A percentile compares a stretch with the other conserved stretches of the same genome.
Conservation (phyloP, 2,797 vertebrate species). For the Clarias pachynema region DNA sequence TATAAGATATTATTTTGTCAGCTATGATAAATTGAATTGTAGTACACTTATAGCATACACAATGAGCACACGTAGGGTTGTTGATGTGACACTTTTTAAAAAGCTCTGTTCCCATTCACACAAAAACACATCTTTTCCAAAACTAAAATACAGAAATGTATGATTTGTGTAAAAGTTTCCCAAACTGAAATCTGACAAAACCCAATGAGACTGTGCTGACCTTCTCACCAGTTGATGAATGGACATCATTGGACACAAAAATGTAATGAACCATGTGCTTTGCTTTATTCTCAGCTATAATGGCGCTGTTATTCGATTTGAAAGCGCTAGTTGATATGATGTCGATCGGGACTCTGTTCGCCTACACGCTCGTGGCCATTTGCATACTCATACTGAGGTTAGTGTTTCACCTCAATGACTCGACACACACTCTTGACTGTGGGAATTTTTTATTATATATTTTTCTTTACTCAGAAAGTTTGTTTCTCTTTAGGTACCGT, state of each 20-base stretch:
- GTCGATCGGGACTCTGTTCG: constrained; percentile 86
- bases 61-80: background rate
- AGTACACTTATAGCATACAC: background rate
- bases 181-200: constrained; percentile 12
- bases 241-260: constrained; percentile 11
- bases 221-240: constrained; percentile 32
- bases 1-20: background rate
- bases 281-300: constrained; percentile 73
- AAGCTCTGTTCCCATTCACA: no score
- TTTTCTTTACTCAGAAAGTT: background rate
- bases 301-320: constrained; percentile 85
- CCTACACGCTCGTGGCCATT: constrained; percentile 85
- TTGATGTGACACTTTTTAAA: background rate
- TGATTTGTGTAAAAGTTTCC: background rate
- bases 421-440: background rate
- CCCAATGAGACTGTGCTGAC: constrained; percentile 11
- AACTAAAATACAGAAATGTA: no score
- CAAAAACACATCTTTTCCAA: no score
- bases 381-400: constrained; percentile 89
- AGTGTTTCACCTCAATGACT: constrained; percentile 23
- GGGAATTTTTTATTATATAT: background rate
- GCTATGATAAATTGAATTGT: background rate
- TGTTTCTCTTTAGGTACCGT: constrained; percentile 73
- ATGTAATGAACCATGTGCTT: constrained; percentile 23
- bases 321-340: constrained; percentile 85